Evolutionary conservation across 2,113 vertebrate genomes (phyloP), one percentile per base, ranked within the genome.

Genomic region (Hydropotes inermis): DNA sequence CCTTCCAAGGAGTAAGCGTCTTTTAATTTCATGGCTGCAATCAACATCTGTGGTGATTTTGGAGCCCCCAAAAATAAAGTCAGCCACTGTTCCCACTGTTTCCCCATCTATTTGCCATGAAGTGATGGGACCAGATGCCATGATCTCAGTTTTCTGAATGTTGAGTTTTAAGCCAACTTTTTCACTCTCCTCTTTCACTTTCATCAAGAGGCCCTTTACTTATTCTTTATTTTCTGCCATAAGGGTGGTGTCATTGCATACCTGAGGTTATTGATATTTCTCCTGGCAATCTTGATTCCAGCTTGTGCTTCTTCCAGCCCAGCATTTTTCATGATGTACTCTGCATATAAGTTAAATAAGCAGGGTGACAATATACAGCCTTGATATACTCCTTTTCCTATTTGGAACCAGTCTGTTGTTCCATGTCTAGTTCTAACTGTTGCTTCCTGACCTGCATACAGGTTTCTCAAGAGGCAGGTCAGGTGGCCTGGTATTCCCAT

Each of bases 241-340:
- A 17, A 64, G 7, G 30, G 30, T 64, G 7, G 30, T 64, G 30
- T 64, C 30, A 33, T n/a, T n/a, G 30, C 61, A 64, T 64, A n/a
- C 17, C 61, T 64, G 61, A 64, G 30, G 30, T 17, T 17, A 64
- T n/a, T 64, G 61, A n/a, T 64, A 64, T 64, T 64, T 64, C 61
- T 64, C 15, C 61, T 0, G 0, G 61, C 61, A 64, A 9, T 64
- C 30, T n/a, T n/a, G 7, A 64, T n/a, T 64, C 61, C 30, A 64
- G 30, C 30, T n/a, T n/a, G 61, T 64, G 15, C 7, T n/a, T 64
- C 15, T 4, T 64, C 61, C 61, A 64, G 3, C 0, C 30, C 30
- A n/a, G 30, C 0, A 0, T 64, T 64, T 64, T 15, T 64, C 30
- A 64, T 64, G 30, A 8, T 64, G 61, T 64, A n/a, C 61, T 64